A percentile compares a stretch with the other conserved stretches of the same genome.
Evolutionary conservation across 1,140 invertebrate species (phyloP).

Genomic region (Lerema accius): DNA sequence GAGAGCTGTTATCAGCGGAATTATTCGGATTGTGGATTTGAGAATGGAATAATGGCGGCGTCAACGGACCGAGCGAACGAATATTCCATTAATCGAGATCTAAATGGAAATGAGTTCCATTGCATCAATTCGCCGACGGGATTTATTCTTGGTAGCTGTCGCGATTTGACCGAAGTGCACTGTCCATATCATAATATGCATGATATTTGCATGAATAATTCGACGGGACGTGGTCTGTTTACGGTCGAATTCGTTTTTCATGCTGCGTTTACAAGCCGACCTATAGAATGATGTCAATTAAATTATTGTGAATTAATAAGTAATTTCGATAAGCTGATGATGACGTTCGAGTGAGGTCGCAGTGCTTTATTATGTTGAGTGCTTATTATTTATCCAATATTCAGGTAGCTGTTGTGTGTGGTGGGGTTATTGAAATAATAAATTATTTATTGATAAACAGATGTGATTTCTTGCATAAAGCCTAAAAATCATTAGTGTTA

Average conservation of each 20-base stretch:
- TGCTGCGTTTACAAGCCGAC: neutral
- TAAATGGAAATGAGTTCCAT: constrained; percentile 27
- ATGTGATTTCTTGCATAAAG: too few relatives aligned
- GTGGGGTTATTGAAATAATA: too few relatives aligned
- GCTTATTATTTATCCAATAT: too few relatives aligned
- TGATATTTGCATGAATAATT: constrained; percentile 10
- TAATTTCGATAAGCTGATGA: neutral
- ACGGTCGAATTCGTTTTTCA: neutral
- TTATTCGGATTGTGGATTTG: constrained; percentile 16
- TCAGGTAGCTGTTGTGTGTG: too few relatives aligned
- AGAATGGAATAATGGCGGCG: constrained; percentile 8
- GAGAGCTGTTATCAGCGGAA: constrained; percentile 18
- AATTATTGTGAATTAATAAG: neutral
- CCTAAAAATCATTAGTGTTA: too few relatives aligned
- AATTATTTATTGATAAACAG: too few relatives aligned
- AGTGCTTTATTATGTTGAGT: too few relatives aligned
- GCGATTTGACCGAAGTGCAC: constrained; percentile 13
- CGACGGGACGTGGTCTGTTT: neutral
- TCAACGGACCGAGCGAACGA: constrained; percentile 16
- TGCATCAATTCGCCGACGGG: constrained; percentile 16
- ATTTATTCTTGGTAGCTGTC: constrained; percentile 22
- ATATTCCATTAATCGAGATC: constrained; percentile 30
- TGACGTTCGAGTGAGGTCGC: too few relatives aligned
- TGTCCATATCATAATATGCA: neutral
- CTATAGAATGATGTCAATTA: neutral